Percentiles rank a stretch among this genome's conserved stretches.
Evolutionary conservation across 2,888 invertebrate genomes (phyloP).

Genomic region (Stictocephala bisonia): DNA sequence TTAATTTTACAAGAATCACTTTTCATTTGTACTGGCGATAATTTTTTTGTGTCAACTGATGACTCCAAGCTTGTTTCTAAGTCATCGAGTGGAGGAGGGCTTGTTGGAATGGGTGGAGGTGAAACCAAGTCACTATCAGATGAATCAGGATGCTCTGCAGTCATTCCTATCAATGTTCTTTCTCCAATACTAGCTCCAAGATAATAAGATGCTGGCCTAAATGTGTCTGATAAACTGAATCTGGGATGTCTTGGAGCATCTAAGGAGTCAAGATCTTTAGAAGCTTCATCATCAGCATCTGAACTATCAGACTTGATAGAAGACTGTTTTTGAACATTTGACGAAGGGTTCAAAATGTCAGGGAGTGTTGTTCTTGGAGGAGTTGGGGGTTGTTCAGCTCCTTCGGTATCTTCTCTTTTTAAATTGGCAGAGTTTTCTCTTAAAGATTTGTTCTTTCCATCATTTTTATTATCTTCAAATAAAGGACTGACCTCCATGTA

Average conservation of each 20-base stretch:
- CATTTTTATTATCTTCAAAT: slow-evolving; percentile 53
- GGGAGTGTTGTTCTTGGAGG: slow-evolving; percentile 67
- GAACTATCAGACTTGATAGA: slow-evolving; percentile 76
- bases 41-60: slow-evolving; percentile 53
- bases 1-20: slow-evolving; percentile 47
- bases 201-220: slow-evolving; percentile 89
- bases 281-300: slow-evolving; percentile 85
- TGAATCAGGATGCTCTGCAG: slow-evolving; percentile 76
- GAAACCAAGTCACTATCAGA: slow-evolving; percentile 84
- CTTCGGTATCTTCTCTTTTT: slow-evolving; percentile 45
- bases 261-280: slow-evolving; percentile 77
- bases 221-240: slow-evolving; percentile 88
- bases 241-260: slow-evolving; percentile 77
- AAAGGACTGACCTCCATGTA: slow-evolving; percentile 80
- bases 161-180: slow-evolving; percentile 53
- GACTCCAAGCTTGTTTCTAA: slow-evolving; percentile 68
- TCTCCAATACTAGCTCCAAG: slow-evolving; percentile 71
- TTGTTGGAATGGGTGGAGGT: slow-evolving; percentile 82
- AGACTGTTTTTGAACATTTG: slow-evolving; percentile 61
- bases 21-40: slow-evolving; percentile 48
- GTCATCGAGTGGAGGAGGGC: slow-evolving; percentile 79
- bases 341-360: slow-evolving; percentile 71
- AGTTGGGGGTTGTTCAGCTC: slow-evolving; percentile 60
- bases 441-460: slow-evolving; percentile 13
- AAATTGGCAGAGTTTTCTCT: background rate